Evolutionary conservation across 2,113 vertebrate genomes (phyloP).

Genomic region (Plotosus lineatus): DNA sequence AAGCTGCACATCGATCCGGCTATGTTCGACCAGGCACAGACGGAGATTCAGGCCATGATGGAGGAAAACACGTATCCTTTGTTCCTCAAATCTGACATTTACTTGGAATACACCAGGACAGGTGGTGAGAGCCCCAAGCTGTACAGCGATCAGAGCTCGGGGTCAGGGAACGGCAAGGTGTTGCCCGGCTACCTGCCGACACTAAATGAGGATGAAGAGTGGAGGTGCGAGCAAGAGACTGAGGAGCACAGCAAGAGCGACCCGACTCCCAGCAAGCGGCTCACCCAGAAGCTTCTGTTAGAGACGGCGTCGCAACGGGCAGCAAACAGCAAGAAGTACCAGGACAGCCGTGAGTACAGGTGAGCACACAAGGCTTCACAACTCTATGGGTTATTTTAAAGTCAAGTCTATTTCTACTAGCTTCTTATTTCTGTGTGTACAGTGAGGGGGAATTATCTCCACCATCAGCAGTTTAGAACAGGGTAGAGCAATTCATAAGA

Average conservation of each 20-base stretch:
- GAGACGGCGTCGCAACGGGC: conserved; percentile 81
- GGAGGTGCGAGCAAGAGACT: conserved; percentile 80
- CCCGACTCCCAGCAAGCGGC: conserved; percentile 70
- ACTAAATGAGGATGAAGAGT: conserved; percentile 88
- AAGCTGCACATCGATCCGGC: conserved; percentile 90
- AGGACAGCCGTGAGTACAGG: conserved; percentile 90
- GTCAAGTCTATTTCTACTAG: background rate
- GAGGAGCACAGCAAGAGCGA: conserved; percentile 75
- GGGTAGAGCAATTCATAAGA: background rate
- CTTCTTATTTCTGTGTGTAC: background rate
- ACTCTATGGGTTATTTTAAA: background rate
- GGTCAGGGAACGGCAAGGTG: conserved; percentile 82
- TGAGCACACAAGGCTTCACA: conserved; percentile 59
- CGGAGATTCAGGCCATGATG: conserved; percentile 91
- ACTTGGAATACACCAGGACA: conserved; percentile 91
- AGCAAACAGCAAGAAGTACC: conserved; percentile 74
- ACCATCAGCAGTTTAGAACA: background rate
- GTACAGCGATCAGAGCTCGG: conserved; percentile 82
- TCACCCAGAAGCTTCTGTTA: conserved; percentile 86
- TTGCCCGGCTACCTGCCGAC: conserved; percentile 85
- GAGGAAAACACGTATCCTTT: conserved; percentile 96
- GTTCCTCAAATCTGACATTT: conserved; percentile 96
- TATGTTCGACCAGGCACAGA: conserved; percentile 98
- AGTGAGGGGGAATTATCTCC: background rate
- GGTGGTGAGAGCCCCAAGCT: conserved; percentile 92